Conservation (phyloP, 2,797 vertebrate species). For the Protonibea diacanthus region DNA sequence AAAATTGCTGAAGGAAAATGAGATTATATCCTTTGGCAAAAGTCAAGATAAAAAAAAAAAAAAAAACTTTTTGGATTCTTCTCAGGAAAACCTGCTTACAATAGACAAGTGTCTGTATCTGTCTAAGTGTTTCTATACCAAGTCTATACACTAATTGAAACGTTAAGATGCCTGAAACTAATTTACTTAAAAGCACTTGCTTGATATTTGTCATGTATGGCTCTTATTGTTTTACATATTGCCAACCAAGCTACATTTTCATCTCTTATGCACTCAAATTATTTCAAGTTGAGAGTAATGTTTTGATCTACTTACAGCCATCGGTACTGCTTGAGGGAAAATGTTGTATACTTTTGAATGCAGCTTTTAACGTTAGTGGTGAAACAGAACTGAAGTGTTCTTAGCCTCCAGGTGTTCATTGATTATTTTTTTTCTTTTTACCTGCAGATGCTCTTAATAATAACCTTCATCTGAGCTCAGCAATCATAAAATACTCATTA, state of each 20-base stretch:
- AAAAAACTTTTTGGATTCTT: background rate
- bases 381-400: background rate
- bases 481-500: background rate
- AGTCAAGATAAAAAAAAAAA: background rate
- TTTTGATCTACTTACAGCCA: slow-evolving; percentile 15
- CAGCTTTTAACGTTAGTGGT: slow-evolving; percentile 11
- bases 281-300: slow-evolving; percentile 24
- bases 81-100: slow-evolving; percentile 1
- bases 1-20: slow-evolving; percentile 6
- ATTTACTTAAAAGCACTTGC: slow-evolving; percentile 27
- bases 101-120: background rate
- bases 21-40: slow-evolving; percentile 1
- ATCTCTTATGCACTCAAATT: slow-evolving; percentile 28
- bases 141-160: slow-evolving; percentile 9
- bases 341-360: slow-evolving; percentile 8
- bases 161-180: slow-evolving; percentile 15
- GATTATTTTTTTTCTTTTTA: background rate
- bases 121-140: background rate
- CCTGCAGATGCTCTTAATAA: background rate
- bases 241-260: background rate
- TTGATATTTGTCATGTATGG: slow-evolving; percentile 11
- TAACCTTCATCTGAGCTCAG: slow-evolving; percentile 5
- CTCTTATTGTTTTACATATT: slow-evolving; percentile 24
- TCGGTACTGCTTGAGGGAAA: slow-evolving; percentile 13
- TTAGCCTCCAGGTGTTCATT: slow-evolving; percentile 6